These are phyloP conservation scores for Formica selysi DNA, from an alignment of 1,140 invertebrate species.

Conservation along the genomic window DNA sequence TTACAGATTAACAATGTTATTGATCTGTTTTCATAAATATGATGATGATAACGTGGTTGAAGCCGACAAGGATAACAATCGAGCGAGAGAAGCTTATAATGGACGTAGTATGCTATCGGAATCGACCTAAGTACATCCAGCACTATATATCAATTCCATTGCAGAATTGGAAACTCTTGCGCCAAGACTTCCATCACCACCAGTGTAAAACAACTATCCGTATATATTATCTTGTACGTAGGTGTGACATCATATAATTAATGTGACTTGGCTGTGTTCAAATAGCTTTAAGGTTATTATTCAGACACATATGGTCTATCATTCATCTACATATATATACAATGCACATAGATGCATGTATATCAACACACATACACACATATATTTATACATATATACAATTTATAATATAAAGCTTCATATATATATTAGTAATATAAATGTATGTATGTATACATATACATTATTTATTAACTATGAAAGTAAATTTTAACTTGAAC, in stretches of 20 bases:
- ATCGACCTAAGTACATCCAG: slow-evolving; percentile 83
- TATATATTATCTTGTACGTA: slow-evolving; percentile 43
- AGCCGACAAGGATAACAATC: slow-evolving; percentile 64
- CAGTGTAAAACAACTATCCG: slow-evolving; percentile 53
- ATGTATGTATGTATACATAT: not conserved
- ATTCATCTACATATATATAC: slow-evolving; percentile 56
- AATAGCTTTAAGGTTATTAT: slow-evolving; percentile 69
- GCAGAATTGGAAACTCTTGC: slow-evolving; percentile 81
- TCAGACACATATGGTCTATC: slow-evolving; percentile 47
- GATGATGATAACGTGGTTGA: slow-evolving; percentile 66
- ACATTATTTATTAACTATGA: slow-evolving; percentile 23
- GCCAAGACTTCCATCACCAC: slow-evolving; percentile 73
- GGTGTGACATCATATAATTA: slow-evolving; percentile 57
- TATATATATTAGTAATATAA: slow-evolving; percentile 15
- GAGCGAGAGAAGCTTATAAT: slow-evolving; percentile 72
- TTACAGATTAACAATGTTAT: slow-evolving; percentile 61
- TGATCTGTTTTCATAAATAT: slow-evolving; percentile 73
- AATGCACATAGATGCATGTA: slow-evolving; percentile 6
- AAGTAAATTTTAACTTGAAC: slow-evolving; percentile 10
- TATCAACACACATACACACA: not conserved
- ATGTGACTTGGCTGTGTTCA: slow-evolving; percentile 71
- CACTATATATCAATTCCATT: slow-evolving; percentile 83
- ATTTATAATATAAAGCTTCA: slow-evolving; percentile 9
- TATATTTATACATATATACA: not conserved
- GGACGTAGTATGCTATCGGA: slow-evolving; percentile 81